Base-by-base conservation (phyloP, 2,888 invertebrate species). In the Caenorhabditis afra region DNA sequence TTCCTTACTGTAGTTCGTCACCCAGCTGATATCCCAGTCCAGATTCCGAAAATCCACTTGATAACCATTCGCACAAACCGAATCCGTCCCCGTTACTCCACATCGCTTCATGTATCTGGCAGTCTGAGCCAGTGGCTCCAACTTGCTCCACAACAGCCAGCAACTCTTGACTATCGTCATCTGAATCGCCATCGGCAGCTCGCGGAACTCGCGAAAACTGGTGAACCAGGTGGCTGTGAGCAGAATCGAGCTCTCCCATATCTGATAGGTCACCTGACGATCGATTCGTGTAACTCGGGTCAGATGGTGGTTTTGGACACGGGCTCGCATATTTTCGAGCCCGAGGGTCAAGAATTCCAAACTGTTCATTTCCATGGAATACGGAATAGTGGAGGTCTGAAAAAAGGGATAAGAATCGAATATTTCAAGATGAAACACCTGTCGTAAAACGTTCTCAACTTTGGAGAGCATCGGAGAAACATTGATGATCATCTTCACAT, bases 1-100 rank as follows among this genome's bases (percentile, higher is more conserved):
- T 16, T 68, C 68, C 37, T 52, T 59, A 1, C 52, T 35, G 41
- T 61, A 61, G 45, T 68, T 59, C 0, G 68, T 53, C 16, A 52
- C 45, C 35, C 50, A 68, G 0, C 35, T 23, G 10, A 59, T 8
- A 44, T 68, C 68, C 18, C 44, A 16, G 1, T 61, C 49, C 7
- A 67, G 11, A 67, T 4, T 8, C 35, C 49, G 12, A 52, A 59
- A 35, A 70, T 35, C 44, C 47, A 44, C 4, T 47, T 47, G 18
- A 8, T 70, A 2, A 61, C 1, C 37, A 37, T 3, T 16, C 8
- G 7, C 7, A 35, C 23, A 8, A 1, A 62, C 18, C 12, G 37
- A 18, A n/a, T 37, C 0, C 20, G 7, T 16, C 12, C 18, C 7
- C 8, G 29, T 20, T 0, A 62, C 0, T 20, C 37, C 2, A 16